Evolutionary conservation across 2,888 invertebrate genomes (phyloP).

Genomic region (Troides helena): DNA sequence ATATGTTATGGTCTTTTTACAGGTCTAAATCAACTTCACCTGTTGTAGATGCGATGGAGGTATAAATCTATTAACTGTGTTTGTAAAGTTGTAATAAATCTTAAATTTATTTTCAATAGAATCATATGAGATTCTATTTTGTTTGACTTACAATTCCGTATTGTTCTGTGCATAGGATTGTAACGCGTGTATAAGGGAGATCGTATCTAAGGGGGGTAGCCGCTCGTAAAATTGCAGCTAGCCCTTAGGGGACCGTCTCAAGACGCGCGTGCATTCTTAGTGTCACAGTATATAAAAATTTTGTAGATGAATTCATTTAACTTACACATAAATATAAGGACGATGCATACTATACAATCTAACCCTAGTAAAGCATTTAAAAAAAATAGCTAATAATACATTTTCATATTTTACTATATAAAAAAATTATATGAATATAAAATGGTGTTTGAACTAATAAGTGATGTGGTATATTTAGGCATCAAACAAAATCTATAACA

Average conservation of each 20-base stretch:
- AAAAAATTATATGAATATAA: too few species aligned
- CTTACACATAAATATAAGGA: not conserved
- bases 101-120: not conserved
- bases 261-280: conserved; percentile 76
- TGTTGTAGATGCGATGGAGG: not conserved
- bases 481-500: too few species aligned
- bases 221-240: conserved; percentile 76
- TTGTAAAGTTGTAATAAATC: not conserved
- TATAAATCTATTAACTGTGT: too few species aligned
- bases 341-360: too few species aligned
- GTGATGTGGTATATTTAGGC: too few species aligned
- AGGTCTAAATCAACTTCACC: too few species aligned
- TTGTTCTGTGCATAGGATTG: conserved; percentile 49
- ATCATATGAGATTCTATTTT: conserved; percentile 26
- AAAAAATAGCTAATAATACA: too few species aligned
- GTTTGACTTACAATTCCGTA: conserved; percentile 35
- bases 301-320: conserved; percentile 35
- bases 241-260: conserved; percentile 71
- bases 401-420: too few species aligned
- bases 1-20: too few species aligned
- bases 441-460: too few species aligned
- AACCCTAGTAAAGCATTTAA: too few species aligned
- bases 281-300: conserved; percentile 43
- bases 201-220: conserved; percentile 54
- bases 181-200: conserved; percentile 49